Base-by-base conservation (phyloP, 2,797 vertebrate genomes). In the Sardinella longiceps region DNA sequence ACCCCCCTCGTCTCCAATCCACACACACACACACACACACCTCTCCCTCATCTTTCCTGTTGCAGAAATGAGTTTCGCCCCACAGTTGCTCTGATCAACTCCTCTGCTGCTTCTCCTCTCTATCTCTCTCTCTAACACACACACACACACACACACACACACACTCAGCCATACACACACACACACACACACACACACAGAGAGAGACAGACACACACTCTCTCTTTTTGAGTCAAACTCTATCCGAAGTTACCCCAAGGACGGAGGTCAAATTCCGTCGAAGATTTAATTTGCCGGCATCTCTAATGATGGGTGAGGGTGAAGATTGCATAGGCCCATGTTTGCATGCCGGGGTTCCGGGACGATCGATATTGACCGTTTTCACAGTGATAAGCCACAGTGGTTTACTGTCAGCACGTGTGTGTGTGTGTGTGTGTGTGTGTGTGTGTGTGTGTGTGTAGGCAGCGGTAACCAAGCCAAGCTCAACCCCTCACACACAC, bases 291-390 rank as follows among this genome's bases (percentile, higher is more conserved):
- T 88, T 86, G 50, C 33, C 20, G 80, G 81, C 18, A 51, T 70
- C 60, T 83, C 30, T 86, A 66, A 84, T 51, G 85, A 60, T 85
- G 39, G 51, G 81, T 82, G 84, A n/a, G 77, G 81, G 80, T 33
- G 63, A 33, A 88, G 84, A 84, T 86, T 77, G 80, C 74, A 60
- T 23, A 23, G 51, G 1, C 15, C 70, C 81, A 56, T 80, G 25
- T 56, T 81, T 51, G 14, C 80, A 77, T 81, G 28, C 30, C 25
- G 25, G 46, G 50, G n/a, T 74, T 48, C 28, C 10, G 45, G 50
- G 50, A 80, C 77, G 83, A 86, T 88, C 85, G 82, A 84, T 88
- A 83, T 70, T 70, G 56, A 84, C 33, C 56, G 6, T 30, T 25
- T 81, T 60, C 70, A 30, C 33, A 33, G 15, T 28, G 80, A 81